phyloP scores from a whole-genome alignment of 2,113 vertebrate species.

The Sinocyclocheilus anshuiensis region DNA sequence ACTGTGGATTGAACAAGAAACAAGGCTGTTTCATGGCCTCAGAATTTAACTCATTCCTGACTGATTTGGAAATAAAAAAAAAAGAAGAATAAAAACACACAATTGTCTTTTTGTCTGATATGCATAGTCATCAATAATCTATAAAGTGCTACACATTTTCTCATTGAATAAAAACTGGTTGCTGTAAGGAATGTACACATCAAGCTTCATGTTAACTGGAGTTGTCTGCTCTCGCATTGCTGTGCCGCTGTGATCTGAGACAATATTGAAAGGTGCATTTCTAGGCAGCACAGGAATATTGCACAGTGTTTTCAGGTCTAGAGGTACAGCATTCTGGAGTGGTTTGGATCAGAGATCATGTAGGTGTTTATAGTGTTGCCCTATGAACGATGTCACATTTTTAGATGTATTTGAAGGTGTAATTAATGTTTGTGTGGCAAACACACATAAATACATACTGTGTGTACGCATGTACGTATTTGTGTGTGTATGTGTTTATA shows the following conservation, averaged over 20 bases:
- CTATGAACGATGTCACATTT: conserved; percentile 5
- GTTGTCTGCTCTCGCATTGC: not conserved
- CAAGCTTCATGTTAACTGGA: not conserved
- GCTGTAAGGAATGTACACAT: conserved; percentile 20
- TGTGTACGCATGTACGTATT: not conserved
- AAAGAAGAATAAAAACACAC: conserved; percentile 9
- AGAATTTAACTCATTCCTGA: not conserved
- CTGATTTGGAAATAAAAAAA: not conserved
- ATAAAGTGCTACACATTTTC: conserved; percentile 43
- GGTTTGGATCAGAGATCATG: conserved; percentile 19
- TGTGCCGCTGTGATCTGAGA: conserved; percentile 1
- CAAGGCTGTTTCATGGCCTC: conserved; percentile 3
- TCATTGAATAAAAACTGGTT: conserved; percentile 14
- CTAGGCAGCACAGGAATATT: conserved; percentile 27
- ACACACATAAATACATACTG: not conserved
- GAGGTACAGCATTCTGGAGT: conserved; percentile 39
- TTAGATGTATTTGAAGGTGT: not conserved
- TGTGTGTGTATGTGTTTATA: conserved; percentile 45
- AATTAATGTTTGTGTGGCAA: not conserved
- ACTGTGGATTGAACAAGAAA: not conserved
- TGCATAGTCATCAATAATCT: not conserved
- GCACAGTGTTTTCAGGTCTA: conserved; percentile 46
- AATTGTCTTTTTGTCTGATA: conserved; percentile 37
- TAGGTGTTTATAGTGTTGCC: not conserved
- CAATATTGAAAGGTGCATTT: conserved; percentile 2